Base-by-base conservation (phyloP, 1,140 invertebrate genomes). In the Pseudomyrmex cubaensis region DNA sequence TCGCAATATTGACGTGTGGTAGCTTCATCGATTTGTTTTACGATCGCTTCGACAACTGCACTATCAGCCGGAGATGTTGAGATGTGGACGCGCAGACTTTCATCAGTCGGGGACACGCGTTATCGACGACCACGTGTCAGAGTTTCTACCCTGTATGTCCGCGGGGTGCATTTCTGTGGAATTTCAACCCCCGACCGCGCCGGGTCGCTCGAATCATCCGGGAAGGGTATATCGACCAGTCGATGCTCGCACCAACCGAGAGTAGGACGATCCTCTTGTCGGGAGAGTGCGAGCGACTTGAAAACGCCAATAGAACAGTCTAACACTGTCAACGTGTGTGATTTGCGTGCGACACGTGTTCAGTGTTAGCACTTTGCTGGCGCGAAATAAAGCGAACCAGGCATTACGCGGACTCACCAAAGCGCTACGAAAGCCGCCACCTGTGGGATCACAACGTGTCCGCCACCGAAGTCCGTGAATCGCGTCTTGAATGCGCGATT, bases 161-260 rank as follows among this genome's bases (percentile, higher is more conserved):
- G 85, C 2, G 25, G 50, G 52, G 25, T 25, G 48, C 78, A 75
- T 84, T 63, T 82, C 80, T 35, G n/a, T 62, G 56, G 73, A 87
- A 87, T 85, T 89, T 87, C 82, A 44, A 86, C 70, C 84, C 64
- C 59, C 85, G 77, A 72, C 86, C 90, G 87, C 85, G 77, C 84
- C 85, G 92, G 59, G 92, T 93, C 92, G 92, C 92, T 92, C 82
- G 85, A 80, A 90, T 93, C 92, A 91, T 80, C 76, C 77, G 74
- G 85, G 74, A 12, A 35, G 5, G 86, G 90, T 91, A 91, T 93
- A 93, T 93, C 92, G 92, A 93, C 92, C 92, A 91, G 91, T 91
- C 85, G 88, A 86, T 87, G 89, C 85, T 90, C 90, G 88, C 90
- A 89, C 89, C 88, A 91, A 91, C 89, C 88, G 85, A 83, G 89